phyloP scores from a whole-genome alignment of 2,888 invertebrate species.

The Amphipyra berbera region DNA sequence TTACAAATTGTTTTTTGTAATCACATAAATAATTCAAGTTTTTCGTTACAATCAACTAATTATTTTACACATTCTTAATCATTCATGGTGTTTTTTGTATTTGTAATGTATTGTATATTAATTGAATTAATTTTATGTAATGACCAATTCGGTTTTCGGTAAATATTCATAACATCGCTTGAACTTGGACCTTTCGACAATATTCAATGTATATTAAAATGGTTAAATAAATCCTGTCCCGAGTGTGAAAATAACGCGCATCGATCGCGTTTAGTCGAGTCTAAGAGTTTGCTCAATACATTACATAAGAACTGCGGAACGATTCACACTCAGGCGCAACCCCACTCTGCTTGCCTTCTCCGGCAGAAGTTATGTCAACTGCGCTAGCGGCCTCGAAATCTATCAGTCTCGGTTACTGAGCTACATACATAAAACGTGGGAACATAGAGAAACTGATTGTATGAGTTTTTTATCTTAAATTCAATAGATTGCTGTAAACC shows the following conservation, averaged over 20 bases:
- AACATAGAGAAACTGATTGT: constrained; percentile 27
- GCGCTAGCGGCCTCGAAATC: constrained; percentile 50
- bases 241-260: constrained; percentile 24
- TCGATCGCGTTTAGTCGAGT: constrained; percentile 43
- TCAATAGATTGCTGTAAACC: too few relatives aligned
- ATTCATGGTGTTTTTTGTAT: neutral
- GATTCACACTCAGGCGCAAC: constrained; percentile 61
- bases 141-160: neutral
- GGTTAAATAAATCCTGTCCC: constrained; percentile 15
- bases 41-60: neutral
- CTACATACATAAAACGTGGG: constrained; percentile 32
- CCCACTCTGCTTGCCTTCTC: constrained; percentile 60
- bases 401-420: constrained; percentile 43
- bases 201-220: constrained; percentile 3
- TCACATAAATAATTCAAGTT: neutral
- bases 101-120: constrained; percentile 5
- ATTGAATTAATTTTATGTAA: constrained; percentile 7
- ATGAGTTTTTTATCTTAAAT: constrained; percentile 1
- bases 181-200: constrained; percentile 20
- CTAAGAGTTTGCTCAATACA: constrained; percentile 70
- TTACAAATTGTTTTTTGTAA: neutral
- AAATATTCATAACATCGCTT: constrained; percentile 26
- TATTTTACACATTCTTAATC: neutral
- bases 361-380: constrained; percentile 59
- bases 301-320: constrained; percentile 72